Evolutionary conservation across 30 jellyfish, hydroid and myxozoan species (phyloP).

Genomic region (Kudoa iwatai): DNA sequence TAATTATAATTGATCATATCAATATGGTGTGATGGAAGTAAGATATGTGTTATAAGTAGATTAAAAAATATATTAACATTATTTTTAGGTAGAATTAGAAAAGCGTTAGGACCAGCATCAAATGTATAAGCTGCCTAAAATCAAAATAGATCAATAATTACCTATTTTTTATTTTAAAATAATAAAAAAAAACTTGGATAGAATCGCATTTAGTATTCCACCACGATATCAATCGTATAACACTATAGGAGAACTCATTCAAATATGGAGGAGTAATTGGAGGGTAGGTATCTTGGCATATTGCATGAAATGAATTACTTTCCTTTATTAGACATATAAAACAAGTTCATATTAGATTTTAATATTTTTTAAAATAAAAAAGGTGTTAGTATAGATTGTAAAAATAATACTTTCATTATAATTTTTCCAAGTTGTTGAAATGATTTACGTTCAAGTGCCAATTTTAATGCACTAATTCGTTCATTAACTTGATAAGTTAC

Average conservation of each 20-base stretch:
- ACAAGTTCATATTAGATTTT: too few species aligned
- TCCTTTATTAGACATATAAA: constrained; percentile 9
- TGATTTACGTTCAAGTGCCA: too few species aligned
- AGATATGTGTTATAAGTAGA: background rate
- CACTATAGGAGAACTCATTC: constrained; percentile 23
- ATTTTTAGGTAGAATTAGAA: constrained; percentile 12
- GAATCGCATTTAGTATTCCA: constrained; percentile 5
- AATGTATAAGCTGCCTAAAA: constrained; percentile 33
- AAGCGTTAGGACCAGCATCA: constrained; percentile 93
- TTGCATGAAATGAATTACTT: constrained; percentile 57
- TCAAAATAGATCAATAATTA: background rate
- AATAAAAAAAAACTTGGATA: constrained; percentile 5
- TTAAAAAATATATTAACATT: too few species aligned
- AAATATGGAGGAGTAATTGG: constrained; percentile 31
- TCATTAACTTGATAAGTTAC: too few species aligned
- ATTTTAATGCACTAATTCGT: too few species aligned
- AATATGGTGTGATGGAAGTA: too few species aligned
- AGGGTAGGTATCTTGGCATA: constrained; percentile 55
- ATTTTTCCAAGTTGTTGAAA: too few species aligned
- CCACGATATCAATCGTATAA: constrained; percentile 12
- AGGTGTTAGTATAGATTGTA: too few species aligned
- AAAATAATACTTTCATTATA: too few species aligned
- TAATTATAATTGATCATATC: too few species aligned
- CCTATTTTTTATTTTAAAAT: background rate
- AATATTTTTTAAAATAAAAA: too few species aligned